These are phyloP conservation scores for Macrobrachium rosenbergii DNA, from an alignment of 1,140 invertebrate species.

Conservation along the genomic window DNA sequence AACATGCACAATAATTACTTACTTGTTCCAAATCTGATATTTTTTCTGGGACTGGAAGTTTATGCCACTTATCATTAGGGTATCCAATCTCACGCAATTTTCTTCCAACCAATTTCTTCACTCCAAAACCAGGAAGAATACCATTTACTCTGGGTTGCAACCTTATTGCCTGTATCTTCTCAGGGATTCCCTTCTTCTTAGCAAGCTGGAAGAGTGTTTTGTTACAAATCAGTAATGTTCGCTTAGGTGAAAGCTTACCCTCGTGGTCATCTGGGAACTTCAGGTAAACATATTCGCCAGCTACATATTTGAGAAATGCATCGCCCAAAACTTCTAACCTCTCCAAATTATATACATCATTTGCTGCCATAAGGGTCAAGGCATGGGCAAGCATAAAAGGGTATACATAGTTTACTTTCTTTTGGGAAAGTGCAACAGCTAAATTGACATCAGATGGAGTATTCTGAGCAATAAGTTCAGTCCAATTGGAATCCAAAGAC, in stretches of 20 bases:
- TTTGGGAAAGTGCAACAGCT: background rate
- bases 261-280: slow-evolving; percentile 29
- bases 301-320: slow-evolving; percentile 52
- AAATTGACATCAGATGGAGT: slow-evolving; percentile 21
- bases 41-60: background rate
- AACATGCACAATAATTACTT: background rate
- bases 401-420: slow-evolving; percentile 23
- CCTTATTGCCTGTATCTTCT: slow-evolving; percentile 33
- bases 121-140: slow-evolving; percentile 35
- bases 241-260: slow-evolving; percentile 27
- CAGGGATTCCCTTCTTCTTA: slow-evolving; percentile 8
- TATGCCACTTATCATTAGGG: slow-evolving; percentile 20
- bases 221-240: slow-evolving; percentile 38
- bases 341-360: slow-evolving; percentile 59
- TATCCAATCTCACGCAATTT: background rate
- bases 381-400: slow-evolving; percentile 53
- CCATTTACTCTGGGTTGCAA: slow-evolving; percentile 32
- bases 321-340: slow-evolving; percentile 64
- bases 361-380: slow-evolving; percentile 46
- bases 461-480: background rate
- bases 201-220: slow-evolving; percentile 42
- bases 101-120: slow-evolving; percentile 16
- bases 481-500: slow-evolving; percentile 29
- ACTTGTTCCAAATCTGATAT: background rate
- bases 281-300: slow-evolving; percentile 37